Evolutionary conservation across 1,140 invertebrate species (phyloP), one percentile per base, ranked within the genome.

Genomic region (Rhopalosiphum padi): DNA sequence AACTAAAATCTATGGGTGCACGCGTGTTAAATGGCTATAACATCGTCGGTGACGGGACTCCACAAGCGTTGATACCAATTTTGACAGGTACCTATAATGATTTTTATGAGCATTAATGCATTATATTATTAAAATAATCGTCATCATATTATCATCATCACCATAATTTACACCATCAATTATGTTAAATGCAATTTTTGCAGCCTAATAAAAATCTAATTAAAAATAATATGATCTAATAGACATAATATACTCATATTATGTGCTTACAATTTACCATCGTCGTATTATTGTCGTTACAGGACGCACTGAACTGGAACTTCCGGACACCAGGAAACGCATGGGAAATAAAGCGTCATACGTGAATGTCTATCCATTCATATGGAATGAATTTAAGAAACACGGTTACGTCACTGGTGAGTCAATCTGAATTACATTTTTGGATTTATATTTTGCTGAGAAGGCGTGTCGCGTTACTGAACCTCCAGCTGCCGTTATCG

Each of bases 11-110:
- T 21, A 95, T 99, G n/a, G 95, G 96, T 43, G 97, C 97, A 9
- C 95, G 97, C 25, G 96, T 98, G 15, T 95, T 99, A 2, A 96
- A 98, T 94, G 97, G 98, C 94, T 96, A 98, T 94, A 99, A 99
- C 94, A 99, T 99, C 93, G 97, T 99, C 5, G 98, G 98, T 0
- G 99, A 99, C 95, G 98, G 98, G 0, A 99, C 98, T 0, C 98
- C 98, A 0, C 98, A 99, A 94, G 98, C 98, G 0, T 95, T 99
- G 37, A 98, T 99, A 77, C 98, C 98, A 0, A 97, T 99, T 86
- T 95, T 99, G 0, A 99, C 98, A 0, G 98, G 98, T 30, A 41
- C 41, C 41, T 41, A 41, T 41, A 93, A 94, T 94, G 35, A 25
- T 85, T 77, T 68, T 30, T 94, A 53, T 43, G 18, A 35, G 0